Percentiles rank a stretch among this genome's conserved stretches.
Conservation (phyloP, 2,888 invertebrate species). For the Oligia fasciuncula region DNA sequence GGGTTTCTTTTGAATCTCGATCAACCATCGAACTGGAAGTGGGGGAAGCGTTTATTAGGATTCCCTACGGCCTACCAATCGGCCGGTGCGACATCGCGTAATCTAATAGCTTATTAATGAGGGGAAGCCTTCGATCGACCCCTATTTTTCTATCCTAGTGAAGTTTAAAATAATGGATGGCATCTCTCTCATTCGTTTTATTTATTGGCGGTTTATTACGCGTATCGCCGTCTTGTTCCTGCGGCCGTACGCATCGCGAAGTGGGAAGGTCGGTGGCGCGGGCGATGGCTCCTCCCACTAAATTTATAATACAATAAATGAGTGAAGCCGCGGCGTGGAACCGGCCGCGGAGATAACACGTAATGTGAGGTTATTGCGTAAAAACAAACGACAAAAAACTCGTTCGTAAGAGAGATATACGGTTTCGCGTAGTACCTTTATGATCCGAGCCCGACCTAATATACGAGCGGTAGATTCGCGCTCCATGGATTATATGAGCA, state of each 20-base stretch:
- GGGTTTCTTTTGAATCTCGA: conserved; percentile 90
- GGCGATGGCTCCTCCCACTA: conserved; percentile 87
- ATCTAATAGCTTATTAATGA: conserved; percentile 90
- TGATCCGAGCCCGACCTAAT: conserved; percentile 82
- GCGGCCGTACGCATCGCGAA: conserved; percentile 74
- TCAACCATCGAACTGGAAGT: conserved; percentile 88
- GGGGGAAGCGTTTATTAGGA: conserved; percentile 88
- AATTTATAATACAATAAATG: conserved; percentile 89
- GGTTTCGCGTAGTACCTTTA: conserved; percentile 83
- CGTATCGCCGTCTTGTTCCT: conserved; percentile 86
- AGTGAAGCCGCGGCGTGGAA: conserved; percentile 82
- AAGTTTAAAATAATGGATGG: conserved; percentile 84
- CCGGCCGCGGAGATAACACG: conserved; percentile 84
- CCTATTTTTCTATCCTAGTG: conserved; percentile 88
- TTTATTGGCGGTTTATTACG: conserved; percentile 76
- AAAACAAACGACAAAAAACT: conserved; percentile 88
- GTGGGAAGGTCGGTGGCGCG: conserved; percentile 85
- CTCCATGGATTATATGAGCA: conserved; percentile 83
- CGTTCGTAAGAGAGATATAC: conserved; percentile 82
- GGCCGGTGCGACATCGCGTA: conserved; percentile 86
- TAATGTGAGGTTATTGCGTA: conserved; percentile 86
- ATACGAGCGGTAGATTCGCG: conserved; percentile 82
- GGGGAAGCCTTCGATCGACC: conserved; percentile 86
- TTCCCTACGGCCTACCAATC: conserved; percentile 89
- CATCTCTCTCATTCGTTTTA: conserved; percentile 78